phyloP scores from a whole-genome alignment of 1,140 invertebrate genomes.

The Drosophila arizonae region DNA sequence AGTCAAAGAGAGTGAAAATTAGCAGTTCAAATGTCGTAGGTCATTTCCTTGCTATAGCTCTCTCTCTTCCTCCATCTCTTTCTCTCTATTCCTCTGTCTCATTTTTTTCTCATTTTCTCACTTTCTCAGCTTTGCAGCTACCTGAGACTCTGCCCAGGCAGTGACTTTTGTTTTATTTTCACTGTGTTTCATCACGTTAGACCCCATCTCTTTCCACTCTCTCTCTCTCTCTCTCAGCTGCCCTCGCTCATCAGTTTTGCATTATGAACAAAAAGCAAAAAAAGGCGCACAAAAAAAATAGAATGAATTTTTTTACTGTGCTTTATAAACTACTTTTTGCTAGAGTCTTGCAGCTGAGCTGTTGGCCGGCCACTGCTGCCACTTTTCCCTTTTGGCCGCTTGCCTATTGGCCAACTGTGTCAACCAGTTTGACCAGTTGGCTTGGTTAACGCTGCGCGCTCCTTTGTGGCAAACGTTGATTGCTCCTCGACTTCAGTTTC shows the following conservation, averaged over 20 bases:
- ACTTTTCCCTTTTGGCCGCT: neutral
- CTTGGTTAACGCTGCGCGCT: constrained; percentile 14
- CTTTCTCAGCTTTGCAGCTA: constrained; percentile 33
- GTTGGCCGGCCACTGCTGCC: neutral
- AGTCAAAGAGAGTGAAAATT: constrained; percentile 31
- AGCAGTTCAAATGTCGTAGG: constrained; percentile 40
- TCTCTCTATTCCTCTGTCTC: neutral
- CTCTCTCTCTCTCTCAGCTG: neutral
- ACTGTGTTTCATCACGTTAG: constrained; percentile 34
- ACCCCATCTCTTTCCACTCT: too few relatives aligned
- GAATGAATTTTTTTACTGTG: constrained; percentile 13
- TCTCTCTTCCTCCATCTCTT: neutral
- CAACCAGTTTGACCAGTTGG: constrained; percentile 75
- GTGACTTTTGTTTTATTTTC: constrained; percentile 53
- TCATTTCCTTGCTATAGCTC: neutral
- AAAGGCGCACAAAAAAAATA: neutral
- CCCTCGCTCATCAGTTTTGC: constrained; percentile 40
- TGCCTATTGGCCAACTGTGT: constrained; percentile 65
- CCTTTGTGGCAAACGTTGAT: constrained; percentile 68
- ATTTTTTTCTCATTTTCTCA: constrained; percentile 13
- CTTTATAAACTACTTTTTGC: constrained; percentile 64
- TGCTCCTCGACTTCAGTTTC: constrained; percentile 59
- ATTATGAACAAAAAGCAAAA: constrained; percentile 42
- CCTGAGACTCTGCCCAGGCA: constrained; percentile 18
- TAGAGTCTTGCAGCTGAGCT: neutral